phyloP scores from a whole-genome alignment of 2,113 vertebrate genomes.

The Megalops atlanticus region DNA sequence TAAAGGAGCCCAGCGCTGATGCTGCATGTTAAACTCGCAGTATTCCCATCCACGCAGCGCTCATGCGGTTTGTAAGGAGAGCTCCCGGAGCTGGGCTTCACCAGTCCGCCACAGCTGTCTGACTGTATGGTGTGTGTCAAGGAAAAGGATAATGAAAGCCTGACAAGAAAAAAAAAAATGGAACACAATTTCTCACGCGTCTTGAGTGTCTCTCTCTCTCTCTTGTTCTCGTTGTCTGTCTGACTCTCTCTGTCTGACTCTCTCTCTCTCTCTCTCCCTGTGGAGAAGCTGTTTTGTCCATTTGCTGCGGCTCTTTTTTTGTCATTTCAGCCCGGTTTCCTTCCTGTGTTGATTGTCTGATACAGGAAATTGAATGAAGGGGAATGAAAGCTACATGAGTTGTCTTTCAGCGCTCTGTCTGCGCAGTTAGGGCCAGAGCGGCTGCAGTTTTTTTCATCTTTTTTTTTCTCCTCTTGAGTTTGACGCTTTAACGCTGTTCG shows the following conservation, averaged over 20 bases:
- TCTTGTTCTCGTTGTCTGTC: too few species aligned
- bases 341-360: conserved; percentile 12
- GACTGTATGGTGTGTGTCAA: not conserved
- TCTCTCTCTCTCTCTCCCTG: not conserved
- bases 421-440: not conserved
- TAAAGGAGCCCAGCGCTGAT: not conserved
- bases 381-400: not conserved
- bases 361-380: not conserved
- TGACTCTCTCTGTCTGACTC: not conserved
- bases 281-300: conserved; percentile 17
- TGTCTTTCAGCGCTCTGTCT: not conserved
- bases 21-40: not conserved
- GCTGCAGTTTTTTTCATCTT: not conserved
- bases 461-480: not conserved
- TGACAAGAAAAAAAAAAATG: not conserved
- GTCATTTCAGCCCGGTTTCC: not conserved
- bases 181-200: not conserved
- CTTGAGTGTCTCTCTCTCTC: not conserved
- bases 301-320: not conserved
- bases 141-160: not conserved
- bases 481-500: not conserved
- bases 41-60: not conserved
- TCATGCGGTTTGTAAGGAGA: not conserved
- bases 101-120: not conserved
- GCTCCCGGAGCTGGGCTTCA: not conserved